A percentile compares a stretch with the other conserved stretches of the same genome.
Conservation (phyloP, 2,888 invertebrate species). For the Cheiracanthium punctorium region DNA sequence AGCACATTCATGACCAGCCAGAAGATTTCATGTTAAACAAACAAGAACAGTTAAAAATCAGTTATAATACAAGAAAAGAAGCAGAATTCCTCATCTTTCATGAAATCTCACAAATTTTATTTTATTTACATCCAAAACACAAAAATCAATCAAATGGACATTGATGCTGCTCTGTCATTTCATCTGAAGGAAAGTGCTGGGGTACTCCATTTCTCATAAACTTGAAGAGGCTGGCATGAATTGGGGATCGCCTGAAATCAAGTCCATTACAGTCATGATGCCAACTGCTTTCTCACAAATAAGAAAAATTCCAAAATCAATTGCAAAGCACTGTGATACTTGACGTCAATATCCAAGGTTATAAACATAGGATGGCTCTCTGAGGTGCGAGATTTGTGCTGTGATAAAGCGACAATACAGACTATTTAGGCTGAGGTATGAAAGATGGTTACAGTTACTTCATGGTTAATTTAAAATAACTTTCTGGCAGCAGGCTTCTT, state of each 20-base stretch:
- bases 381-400: conserved; percentile 40
- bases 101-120: conserved; percentile 12
- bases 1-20: conserved; percentile 21
- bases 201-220: too few relatives aligned
- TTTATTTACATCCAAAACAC: conserved; percentile 6
- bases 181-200: too few relatives aligned
- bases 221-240: too few relatives aligned
- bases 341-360: conserved; percentile 24
- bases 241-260: neutral
- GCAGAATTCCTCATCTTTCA: neutral
- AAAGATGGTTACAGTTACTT: conserved; percentile 2
- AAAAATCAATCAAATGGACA: neutral
- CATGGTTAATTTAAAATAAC: neutral
- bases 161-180: neutral
- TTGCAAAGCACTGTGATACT: conserved; percentile 52
- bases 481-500: neutral
- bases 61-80: neutral
- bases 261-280: conserved; percentile 4
- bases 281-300: neutral
- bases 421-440: neutral
- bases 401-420: conserved; percentile 54
- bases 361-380: conserved; percentile 37
- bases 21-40: neutral
- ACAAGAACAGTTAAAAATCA: neutral
- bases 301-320: conserved; percentile 12